phyloP scores from a whole-genome alignment of 2,113 vertebrate genomes.

The Pleuronectes platessa region DNA sequence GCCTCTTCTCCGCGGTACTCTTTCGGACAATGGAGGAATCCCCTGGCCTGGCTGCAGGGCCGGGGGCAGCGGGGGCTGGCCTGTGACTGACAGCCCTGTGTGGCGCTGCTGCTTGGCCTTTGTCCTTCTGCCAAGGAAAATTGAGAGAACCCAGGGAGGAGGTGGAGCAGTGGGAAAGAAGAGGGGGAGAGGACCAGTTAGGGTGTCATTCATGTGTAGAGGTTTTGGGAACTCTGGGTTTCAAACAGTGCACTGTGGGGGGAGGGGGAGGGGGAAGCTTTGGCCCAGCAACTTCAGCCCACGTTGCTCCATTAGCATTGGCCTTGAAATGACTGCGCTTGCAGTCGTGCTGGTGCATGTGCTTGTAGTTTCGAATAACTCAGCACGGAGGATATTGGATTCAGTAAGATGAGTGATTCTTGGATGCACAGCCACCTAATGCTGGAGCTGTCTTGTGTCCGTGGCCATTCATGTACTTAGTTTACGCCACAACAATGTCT shows the following conservation, averaged over 20 bases:
- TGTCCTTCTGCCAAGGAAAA: constrained; percentile 73
- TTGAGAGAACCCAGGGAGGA: constrained; percentile 65
- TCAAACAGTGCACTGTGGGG: constrained; percentile 3
- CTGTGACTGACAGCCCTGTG: constrained; percentile 75
- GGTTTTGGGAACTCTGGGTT: constrained; percentile 44
- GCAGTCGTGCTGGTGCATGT: constrained; percentile 3
- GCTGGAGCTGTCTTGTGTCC: neutral
- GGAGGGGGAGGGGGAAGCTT: neutral
- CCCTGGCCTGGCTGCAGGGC: constrained; percentile 40
- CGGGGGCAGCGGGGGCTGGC: constrained; percentile 16
- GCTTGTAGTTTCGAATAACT: constrained; percentile 14
- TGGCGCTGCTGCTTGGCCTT: constrained; percentile 68
- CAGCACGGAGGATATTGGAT: neutral
- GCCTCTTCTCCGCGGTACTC: constrained; percentile 43
- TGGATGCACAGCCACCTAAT: neutral
- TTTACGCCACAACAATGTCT: constrained; percentile 42
- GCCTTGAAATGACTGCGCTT: constrained; percentile 14
- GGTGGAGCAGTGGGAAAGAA: constrained; percentile 47
- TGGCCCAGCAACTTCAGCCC: constrained; percentile 13
- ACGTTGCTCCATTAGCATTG: constrained; percentile 1
- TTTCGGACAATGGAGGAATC: constrained; percentile 75
- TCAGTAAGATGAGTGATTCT: neutral
- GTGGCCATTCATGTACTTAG: constrained; percentile 5
- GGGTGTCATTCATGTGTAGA: constrained; percentile 61
- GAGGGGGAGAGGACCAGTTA: constrained; percentile 46